Percentiles rank a stretch among this genome's conserved stretches.
Evolutionary conservation across 2,797 vertebrate genomes (phyloP).

Genomic region (Cyprinella venusta): DNA sequence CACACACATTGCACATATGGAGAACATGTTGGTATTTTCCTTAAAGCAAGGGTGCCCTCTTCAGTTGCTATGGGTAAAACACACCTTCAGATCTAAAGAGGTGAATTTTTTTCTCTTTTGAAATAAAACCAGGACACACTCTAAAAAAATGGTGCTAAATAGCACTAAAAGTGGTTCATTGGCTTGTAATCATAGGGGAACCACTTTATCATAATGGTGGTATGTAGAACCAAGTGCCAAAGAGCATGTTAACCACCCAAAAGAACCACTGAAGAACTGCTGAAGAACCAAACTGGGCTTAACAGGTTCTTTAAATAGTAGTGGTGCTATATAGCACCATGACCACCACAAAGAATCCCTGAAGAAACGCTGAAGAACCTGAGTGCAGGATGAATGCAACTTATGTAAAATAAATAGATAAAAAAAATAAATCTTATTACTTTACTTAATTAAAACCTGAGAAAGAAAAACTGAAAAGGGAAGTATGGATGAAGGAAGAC

Average conservation of each 20-base stretch:
- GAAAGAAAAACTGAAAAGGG: neutral
- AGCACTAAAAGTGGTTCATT: too few species aligned
- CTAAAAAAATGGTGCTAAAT: too few species aligned
- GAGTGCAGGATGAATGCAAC: neutral
- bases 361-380: too few species aligned
- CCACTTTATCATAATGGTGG: too few species aligned
- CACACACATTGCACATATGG: neutral
- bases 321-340: too few species aligned
- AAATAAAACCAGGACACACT: neutral
- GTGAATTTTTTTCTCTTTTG: neutral
- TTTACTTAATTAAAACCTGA: neutral
- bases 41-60: constrained; percentile 36
- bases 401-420: neutral
- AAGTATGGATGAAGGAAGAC: neutral
- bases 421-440: neutral
- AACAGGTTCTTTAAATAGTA: too few species aligned
- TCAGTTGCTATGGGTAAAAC: neutral
- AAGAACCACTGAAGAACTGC: too few species aligned
- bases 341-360: too few species aligned
- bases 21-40: neutral
- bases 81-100: neutral
- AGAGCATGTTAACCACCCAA: too few species aligned
- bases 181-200: too few species aligned
- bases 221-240: too few species aligned
- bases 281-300: too few species aligned